These are phyloP conservation scores for Notospermus geniculatus DNA, from an alignment of 1,140 invertebrate genomes.

Conservation along the genomic window DNA sequence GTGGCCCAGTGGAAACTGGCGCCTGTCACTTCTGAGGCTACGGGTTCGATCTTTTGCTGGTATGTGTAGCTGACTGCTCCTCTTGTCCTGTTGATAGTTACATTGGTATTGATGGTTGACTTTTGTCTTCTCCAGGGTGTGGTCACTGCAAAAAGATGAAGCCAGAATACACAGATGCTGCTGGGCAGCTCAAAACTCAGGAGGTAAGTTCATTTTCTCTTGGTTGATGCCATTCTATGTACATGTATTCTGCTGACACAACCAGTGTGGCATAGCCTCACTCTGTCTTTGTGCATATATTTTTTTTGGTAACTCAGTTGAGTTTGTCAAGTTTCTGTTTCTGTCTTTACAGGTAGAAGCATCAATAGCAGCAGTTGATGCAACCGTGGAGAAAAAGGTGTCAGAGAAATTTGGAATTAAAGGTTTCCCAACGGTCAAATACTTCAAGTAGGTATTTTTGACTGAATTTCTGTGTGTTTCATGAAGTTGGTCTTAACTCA, in stretches of 20 bases:
- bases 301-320: no score
- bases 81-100: no score
- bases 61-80: no score
- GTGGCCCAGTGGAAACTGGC: neutral
- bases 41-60: no score
- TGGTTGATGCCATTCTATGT: no score
- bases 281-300: no score
- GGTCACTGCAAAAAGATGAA: constrained; percentile 61
- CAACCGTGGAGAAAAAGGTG: constrained; percentile 70
- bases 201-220: constrained; percentile 25
- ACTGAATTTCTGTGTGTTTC: neutral
- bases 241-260: no score
- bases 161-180: constrained; percentile 54
- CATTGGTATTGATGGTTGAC: no score
- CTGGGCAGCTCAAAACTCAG: constrained; percentile 41
- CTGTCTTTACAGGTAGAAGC: constrained; percentile 68
- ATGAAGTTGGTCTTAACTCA: no score
- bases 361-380: constrained; percentile 77
- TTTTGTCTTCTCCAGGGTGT: constrained; percentile 50
- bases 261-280: no score
- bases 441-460: constrained; percentile 63
- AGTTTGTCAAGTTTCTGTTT: no score
- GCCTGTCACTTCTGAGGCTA: no score
- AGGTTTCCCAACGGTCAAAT: constrained; percentile 80
- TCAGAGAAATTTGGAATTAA: constrained; percentile 70